Conservation (phyloP, 2,888 invertebrate species). For the Fragum sueziense region DNA sequence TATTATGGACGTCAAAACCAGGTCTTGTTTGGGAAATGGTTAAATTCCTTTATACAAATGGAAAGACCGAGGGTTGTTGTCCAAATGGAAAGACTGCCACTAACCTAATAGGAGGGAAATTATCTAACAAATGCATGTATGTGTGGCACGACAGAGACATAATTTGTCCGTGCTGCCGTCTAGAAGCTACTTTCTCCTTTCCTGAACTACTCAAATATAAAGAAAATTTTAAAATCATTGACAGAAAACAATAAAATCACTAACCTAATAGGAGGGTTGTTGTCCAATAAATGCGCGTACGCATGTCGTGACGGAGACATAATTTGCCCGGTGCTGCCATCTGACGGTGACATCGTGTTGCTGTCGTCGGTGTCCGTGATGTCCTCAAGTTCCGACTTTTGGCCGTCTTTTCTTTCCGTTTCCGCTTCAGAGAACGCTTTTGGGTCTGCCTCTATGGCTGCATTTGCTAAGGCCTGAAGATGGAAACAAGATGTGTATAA, state of each 20-base stretch:
- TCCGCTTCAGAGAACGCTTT: constrained; percentile 50
- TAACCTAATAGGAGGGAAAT: constrained; percentile 22
- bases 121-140: constrained; percentile 52
- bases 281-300: constrained; percentile 52
- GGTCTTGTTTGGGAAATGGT: too few species aligned
- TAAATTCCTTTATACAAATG: too few species aligned
- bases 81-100: too few species aligned
- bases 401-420: constrained; percentile 42
- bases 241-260: too few species aligned
- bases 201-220: too few species aligned
- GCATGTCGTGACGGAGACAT: constrained; percentile 55
- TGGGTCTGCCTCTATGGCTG: constrained; percentile 59
- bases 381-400: constrained; percentile 57
- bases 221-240: too few species aligned
- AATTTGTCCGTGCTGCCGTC: constrained; percentile 57
- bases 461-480: constrained; percentile 57
- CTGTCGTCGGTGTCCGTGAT: constrained; percentile 59
- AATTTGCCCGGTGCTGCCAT: constrained; percentile 56
- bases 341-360: constrained; percentile 54
- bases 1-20: too few species aligned
- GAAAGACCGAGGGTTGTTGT: too few species aligned
- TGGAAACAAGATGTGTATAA: too few species aligned
- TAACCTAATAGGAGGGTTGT: constrained; percentile 24
- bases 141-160: constrained; percentile 54
- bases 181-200: constrained; percentile 52